phyloP scores from a whole-genome alignment of 1,140 invertebrate genomes.

The Danaus melanippus region DNA sequence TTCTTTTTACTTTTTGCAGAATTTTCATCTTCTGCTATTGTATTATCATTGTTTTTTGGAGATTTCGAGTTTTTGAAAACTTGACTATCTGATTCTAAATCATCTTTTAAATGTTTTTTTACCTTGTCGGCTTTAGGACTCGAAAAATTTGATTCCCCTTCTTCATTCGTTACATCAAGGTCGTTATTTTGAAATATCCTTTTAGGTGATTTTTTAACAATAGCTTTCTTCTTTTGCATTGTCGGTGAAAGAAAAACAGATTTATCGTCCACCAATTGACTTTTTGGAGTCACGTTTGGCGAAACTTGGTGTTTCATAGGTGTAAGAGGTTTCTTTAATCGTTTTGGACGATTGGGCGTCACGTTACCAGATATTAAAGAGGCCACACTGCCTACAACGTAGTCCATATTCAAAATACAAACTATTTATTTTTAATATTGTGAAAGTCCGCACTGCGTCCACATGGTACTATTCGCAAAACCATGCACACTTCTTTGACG shows the following conservation, averaged over 20 bases:
- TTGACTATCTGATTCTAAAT: slow-evolving; percentile 31
- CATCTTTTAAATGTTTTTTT: slow-evolving; percentile 54
- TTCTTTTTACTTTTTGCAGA: slow-evolving; percentile 34
- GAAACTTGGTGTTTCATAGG: slow-evolving; percentile 62
- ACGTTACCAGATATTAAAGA: slow-evolving; percentile 60
- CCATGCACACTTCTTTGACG: too few species aligned
- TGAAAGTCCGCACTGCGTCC: slow-evolving; percentile 5
- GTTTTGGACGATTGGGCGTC: slow-evolving; percentile 56
- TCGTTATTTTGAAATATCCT: slow-evolving; percentile 60
- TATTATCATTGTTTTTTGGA: slow-evolving; percentile 25
- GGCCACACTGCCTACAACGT: slow-evolving; percentile 57
- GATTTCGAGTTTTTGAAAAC: slow-evolving; percentile 27
- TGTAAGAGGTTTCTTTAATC: slow-evolving; percentile 44
- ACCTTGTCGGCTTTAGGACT: slow-evolving; percentile 59
- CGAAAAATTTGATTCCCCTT: slow-evolving; percentile 19
- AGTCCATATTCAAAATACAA: slow-evolving; percentile 43
- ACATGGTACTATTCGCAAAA: slow-evolving; percentile 18
- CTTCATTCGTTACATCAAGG: slow-evolving; percentile 37
- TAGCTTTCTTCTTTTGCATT: slow-evolving; percentile 59
- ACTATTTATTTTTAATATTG: slow-evolving; percentile 2
- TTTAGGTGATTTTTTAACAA: slow-evolving; percentile 64
- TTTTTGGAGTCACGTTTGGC: slow-evolving; percentile 62
- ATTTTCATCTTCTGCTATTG: slow-evolving; percentile 12
- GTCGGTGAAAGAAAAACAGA: slow-evolving; percentile 61
- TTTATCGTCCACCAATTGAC: slow-evolving; percentile 49